Evolutionary conservation across 2,888 invertebrate species (phyloP).

Genomic region (Parnassius glacialis): DNA sequence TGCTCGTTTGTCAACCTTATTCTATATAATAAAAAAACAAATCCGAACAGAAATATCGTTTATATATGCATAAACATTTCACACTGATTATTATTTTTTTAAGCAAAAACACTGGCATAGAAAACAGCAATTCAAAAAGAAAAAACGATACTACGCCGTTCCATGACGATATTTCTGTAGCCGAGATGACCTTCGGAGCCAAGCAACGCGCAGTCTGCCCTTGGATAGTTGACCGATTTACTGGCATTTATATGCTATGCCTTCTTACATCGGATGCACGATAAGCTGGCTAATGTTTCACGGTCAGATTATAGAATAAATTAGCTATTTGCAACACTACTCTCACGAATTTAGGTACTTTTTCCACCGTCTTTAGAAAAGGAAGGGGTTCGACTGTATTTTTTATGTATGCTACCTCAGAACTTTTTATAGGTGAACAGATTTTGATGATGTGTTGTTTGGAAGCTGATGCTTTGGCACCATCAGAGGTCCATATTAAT

Average conservation of each 20-base stretch:
- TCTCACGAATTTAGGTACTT: neutral
- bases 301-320: neutral
- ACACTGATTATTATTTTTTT: too few relatives aligned
- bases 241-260: constrained; percentile 10
- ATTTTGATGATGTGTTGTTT: too few relatives aligned
- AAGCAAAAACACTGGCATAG: constrained; percentile 12
- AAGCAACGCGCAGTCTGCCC: constrained; percentile 14
- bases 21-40: too few relatives aligned
- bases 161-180: constrained; percentile 9
- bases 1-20: too few relatives aligned
- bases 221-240: constrained; percentile 23
- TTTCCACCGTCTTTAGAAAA: too few relatives aligned
- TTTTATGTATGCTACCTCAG: too few relatives aligned
- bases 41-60: too few relatives aligned
- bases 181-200: constrained; percentile 15
- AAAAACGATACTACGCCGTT: neutral
- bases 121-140: constrained; percentile 6
- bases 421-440: too few relatives aligned
- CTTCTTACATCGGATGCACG: constrained; percentile 13
- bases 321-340: neutral
- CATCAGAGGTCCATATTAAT: too few relatives aligned
- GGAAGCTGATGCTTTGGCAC: too few relatives aligned
- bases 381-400: too few relatives aligned
- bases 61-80: too few relatives aligned
- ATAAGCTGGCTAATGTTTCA: constrained; percentile 11